Conservation (phyloP, 2,797 vertebrate genomes). For the Acanthis flammea region DNA sequence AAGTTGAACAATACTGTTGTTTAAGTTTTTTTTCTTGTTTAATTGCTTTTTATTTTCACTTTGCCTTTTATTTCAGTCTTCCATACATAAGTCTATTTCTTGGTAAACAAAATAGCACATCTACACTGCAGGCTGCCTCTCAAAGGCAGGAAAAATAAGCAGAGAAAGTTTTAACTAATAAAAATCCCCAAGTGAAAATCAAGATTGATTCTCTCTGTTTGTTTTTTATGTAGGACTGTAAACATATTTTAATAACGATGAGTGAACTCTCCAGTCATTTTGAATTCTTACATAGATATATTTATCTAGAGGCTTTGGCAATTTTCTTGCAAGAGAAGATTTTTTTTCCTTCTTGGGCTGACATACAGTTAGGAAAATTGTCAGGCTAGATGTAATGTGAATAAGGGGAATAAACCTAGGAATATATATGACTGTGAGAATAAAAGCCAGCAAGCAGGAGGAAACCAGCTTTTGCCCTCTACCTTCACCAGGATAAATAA, state of each 20-base stretch:
- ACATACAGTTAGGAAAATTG: background rate
- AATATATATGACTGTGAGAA: background rate
- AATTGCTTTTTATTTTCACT: background rate
- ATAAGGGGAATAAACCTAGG: slow-evolving; percentile 6
- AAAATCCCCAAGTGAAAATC: background rate
- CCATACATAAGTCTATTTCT: background rate
- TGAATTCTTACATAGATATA: background rate
- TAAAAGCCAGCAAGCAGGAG: background rate
- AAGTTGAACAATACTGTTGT: background rate
- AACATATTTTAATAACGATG: background rate
- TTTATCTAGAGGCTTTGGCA: background rate
- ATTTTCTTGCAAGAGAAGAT: background rate
- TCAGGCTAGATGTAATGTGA: background rate
- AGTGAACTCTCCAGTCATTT: background rate
- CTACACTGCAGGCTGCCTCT: background rate
- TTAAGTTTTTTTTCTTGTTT: background rate
- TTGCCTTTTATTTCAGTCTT: background rate
- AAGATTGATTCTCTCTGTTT: background rate
- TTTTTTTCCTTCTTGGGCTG: background rate
- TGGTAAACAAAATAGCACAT: background rate
- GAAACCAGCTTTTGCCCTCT: background rate
- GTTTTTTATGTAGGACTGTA: background rate
- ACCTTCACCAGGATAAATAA: slow-evolving; percentile 32
- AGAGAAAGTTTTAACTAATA: background rate
- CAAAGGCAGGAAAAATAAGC: slow-evolving; percentile 3